Conservation (phyloP, 2,113 vertebrate genomes). For the Hipposideros armiger region DNA sequence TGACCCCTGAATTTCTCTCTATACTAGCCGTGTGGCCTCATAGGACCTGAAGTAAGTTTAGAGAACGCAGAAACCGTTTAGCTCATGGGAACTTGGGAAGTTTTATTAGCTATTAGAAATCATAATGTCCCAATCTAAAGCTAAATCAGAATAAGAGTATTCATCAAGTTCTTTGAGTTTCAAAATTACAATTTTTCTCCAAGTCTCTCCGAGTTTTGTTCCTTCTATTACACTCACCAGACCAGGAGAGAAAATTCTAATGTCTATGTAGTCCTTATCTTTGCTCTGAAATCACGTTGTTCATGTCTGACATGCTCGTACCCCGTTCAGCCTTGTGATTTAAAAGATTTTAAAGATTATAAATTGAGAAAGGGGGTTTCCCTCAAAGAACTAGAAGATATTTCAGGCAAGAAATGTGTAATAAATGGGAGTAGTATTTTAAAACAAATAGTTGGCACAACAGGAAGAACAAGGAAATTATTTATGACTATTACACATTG, state of each 20-base stretch:
- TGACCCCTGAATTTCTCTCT: neutral
- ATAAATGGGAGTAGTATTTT: neutral
- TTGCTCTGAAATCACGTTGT: neutral
- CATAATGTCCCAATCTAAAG: neutral
- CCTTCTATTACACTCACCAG: neutral
- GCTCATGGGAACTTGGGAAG: neutral
- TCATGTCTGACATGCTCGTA: neutral
- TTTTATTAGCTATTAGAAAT: constrained; percentile 37
- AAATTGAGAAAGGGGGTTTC: neutral
- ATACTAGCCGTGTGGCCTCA: neutral
- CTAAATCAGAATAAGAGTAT: neutral
- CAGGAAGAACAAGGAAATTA: neutral
- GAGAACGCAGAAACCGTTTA: neutral
- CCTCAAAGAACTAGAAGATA: constrained; percentile 6
- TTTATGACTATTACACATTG: neutral
- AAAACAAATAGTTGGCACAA: constrained; percentile 33
- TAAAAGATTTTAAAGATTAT: constrained; percentile 7
- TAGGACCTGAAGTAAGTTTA: neutral
- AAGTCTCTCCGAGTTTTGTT: neutral
- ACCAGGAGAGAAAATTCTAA: neutral
- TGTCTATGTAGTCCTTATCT: neutral
- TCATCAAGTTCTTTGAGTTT: constrained; percentile 38
- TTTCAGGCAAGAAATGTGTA: neutral
- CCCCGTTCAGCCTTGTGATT: neutral
- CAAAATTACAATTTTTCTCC: neutral